These are phyloP conservation scores for Molossus molossus DNA, from an alignment of 2,797 vertebrate species.

Conservation along the genomic window DNA sequence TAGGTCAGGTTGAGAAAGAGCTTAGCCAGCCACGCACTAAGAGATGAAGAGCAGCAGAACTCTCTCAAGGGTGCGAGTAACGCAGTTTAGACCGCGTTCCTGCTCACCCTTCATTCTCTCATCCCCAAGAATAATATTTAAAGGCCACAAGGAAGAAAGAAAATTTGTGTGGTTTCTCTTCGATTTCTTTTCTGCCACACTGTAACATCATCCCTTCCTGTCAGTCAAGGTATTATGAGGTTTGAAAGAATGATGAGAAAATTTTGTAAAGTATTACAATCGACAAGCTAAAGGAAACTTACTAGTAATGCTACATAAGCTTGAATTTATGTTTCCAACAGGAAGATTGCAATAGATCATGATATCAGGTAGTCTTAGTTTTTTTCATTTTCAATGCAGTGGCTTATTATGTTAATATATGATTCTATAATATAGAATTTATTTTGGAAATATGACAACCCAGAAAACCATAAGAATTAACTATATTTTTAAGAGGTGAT, in stretches of 20 bases:
- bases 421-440: slow-evolving; percentile 8
- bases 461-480: background rate
- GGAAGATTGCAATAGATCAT: slow-evolving; percentile 32
- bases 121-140: background rate
- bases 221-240: background rate
- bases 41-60: background rate
- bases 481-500: background rate
- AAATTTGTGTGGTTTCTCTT: background rate
- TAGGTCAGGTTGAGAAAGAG: background rate
- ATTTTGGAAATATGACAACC: background rate
- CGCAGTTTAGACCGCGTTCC: background rate
- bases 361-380: background rate
- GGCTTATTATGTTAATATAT: slow-evolving; percentile 34
- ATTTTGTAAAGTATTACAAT: background rate
- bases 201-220: background rate
- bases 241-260: background rate
- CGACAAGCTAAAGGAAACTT: background rate
- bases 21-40: background rate
- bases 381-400: slow-evolving; percentile 31
- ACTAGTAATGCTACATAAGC: background rate
- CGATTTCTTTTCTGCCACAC: background rate
- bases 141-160: background rate
- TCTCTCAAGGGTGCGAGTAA: background rate
- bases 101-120: background rate
- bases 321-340: background rate